phyloP scores from a whole-genome alignment of 2,113 vertebrate species.

The Alethe castanea region DNA sequence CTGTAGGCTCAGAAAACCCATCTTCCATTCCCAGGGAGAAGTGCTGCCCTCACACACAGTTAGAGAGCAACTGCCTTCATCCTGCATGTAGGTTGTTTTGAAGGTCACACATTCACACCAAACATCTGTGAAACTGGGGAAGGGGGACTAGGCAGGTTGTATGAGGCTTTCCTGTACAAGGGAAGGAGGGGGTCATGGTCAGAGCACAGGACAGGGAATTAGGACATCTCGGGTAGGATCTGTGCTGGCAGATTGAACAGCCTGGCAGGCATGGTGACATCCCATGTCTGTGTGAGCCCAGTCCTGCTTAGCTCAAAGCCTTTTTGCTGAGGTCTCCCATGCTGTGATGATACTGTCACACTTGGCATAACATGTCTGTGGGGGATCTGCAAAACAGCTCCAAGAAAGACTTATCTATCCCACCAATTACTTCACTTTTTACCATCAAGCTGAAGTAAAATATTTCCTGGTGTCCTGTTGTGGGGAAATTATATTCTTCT shows the following conservation, averaged over 20 bases:
- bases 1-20: neutral
- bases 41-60: neutral
- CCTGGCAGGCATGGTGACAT: neutral
- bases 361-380: neutral
- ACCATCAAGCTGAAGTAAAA: neutral
- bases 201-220: neutral
- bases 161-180: neutral
- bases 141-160: neutral
- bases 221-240: neutral
- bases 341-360: neutral
- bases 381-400: neutral
- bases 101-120: fast-evolving
- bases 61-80: neutral
- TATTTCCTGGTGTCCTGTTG: neutral
- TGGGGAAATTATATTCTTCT: neutral
- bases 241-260: neutral
- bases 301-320: neutral
- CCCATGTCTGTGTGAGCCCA: fast-evolving
- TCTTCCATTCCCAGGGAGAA: neutral
- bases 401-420: neutral
- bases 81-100: neutral
- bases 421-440: neutral
- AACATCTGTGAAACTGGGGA: neutral
- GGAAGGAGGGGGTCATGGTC: neutral
- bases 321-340: neutral